Evolutionary conservation across 1,140 invertebrate species (phyloP).

Genomic region (Drosophila dunni): DNA sequence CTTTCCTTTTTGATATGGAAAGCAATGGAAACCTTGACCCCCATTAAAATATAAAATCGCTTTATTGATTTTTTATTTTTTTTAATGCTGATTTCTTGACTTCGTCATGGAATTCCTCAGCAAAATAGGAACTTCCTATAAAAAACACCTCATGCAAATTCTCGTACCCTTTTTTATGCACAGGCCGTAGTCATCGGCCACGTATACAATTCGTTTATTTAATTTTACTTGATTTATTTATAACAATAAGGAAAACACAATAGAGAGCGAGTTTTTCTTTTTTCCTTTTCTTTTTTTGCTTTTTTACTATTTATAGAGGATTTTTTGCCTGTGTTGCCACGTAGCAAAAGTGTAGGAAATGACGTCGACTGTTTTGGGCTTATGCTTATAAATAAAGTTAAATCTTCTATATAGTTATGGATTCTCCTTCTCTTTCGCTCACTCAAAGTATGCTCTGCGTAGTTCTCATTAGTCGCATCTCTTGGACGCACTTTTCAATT

Average conservation of each 20-base stretch:
- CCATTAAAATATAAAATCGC: too few relatives aligned
- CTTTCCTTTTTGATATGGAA: too few relatives aligned
- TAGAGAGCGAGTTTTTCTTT: conserved; percentile 44
- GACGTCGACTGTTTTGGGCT: conserved; percentile 65
- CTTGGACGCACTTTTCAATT: conserved; percentile 64
- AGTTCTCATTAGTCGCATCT: conserved; percentile 38
- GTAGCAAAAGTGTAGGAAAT: conserved; percentile 41
- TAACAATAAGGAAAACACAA: conserved; percentile 29
- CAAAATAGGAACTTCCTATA: background rate
- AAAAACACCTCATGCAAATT: background rate
- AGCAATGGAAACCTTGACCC: too few relatives aligned
- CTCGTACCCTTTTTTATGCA: conserved; percentile 12
- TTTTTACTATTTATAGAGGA: conserved; percentile 61
- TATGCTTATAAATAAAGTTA: conserved; percentile 40
- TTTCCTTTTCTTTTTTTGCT: conserved; percentile 22
- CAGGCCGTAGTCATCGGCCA: conserved; percentile 12
- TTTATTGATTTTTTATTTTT: too few relatives aligned
- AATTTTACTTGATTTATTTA: background rate
- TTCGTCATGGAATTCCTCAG: too few relatives aligned
- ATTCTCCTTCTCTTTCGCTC: conserved; percentile 26
- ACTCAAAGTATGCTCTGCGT: conserved; percentile 7
- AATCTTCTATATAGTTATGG: conserved; percentile 55
- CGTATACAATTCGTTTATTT: conserved; percentile 3
- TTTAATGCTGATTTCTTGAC: too few relatives aligned
- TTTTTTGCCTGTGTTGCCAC: conserved; percentile 65